phyloP scores from a whole-genome alignment of 2,888 invertebrate genomes.

The Patella ulyssiponensis region DNA sequence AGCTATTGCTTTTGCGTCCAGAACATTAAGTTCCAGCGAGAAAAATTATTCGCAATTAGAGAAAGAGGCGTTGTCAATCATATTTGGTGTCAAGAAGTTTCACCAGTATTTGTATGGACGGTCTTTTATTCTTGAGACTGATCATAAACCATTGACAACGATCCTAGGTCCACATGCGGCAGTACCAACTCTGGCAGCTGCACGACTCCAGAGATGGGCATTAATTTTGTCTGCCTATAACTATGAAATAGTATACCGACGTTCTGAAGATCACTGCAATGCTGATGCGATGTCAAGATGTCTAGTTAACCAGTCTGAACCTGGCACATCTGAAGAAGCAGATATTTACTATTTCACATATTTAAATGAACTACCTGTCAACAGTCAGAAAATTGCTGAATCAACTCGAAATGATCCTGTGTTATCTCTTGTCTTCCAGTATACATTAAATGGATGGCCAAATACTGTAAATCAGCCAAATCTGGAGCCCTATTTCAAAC shows the following conservation, averaged over 20 bases:
- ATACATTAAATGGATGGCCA: slow-evolving; percentile 24
- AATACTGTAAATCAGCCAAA: background rate
- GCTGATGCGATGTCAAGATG: slow-evolving; percentile 6
- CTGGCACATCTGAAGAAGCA: slow-evolving; percentile 44
- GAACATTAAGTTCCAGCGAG: no score
- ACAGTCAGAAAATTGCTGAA: background rate
- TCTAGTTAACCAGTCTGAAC: slow-evolving; percentile 35
- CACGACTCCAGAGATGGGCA: slow-evolving; percentile 25
- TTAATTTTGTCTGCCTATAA: slow-evolving; percentile 11
- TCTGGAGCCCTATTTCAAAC: background rate
- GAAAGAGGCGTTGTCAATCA: no score
- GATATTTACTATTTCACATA: slow-evolving; percentile 49
- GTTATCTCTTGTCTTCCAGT: slow-evolving; percentile 18
- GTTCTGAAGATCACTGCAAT: background rate
- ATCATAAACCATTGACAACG: slow-evolving; percentile 20
- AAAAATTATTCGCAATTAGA: no score
- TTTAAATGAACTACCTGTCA: slow-evolving; percentile 39
- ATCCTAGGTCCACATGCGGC: slow-evolving; percentile 6
- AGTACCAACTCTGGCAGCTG: slow-evolving; percentile 11
- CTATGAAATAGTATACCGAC: slow-evolving; percentile 2
- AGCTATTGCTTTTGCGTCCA: no score
- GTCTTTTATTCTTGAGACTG: slow-evolving; percentile 15
- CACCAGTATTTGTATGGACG: slow-evolving; percentile 23
- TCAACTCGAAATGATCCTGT: slow-evolving; percentile 15
- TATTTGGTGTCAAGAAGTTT: slow-evolving; percentile 11